phyloP scores from a whole-genome alignment of 2,797 vertebrate genomes.

The Enteromius anoplus region DNA sequence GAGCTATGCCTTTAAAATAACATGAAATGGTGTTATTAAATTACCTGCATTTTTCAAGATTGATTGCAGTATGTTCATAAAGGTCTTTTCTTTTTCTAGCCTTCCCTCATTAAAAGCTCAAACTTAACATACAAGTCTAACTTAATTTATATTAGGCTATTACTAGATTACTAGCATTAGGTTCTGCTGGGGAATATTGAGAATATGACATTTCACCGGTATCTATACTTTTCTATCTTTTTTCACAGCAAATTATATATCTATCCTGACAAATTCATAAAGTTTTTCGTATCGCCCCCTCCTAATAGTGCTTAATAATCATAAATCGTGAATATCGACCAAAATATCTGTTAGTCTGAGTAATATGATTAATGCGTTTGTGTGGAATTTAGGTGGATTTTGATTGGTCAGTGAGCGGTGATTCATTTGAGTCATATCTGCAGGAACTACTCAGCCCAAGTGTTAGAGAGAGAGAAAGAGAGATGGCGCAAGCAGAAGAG shows the following conservation, averaged over 20 bases:
- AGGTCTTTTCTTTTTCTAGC: background rate
- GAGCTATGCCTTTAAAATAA: background rate
- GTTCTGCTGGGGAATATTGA: background rate
- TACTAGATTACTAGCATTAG: background rate
- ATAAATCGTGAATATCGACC: background rate
- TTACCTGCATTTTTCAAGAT: background rate
- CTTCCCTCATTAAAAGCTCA: too few relatives aligned
- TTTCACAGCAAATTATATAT: too few relatives aligned
- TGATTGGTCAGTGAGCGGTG: slow-evolving; percentile 5
- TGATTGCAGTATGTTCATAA: background rate
- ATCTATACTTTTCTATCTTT: too few relatives aligned
- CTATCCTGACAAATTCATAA: too few relatives aligned
- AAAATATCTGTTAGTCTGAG: background rate
- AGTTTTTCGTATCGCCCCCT: background rate
- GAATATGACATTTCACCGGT: too few relatives aligned
- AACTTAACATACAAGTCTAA: background rate
- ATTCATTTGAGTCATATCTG: slow-evolving; percentile 41
- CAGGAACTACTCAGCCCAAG: slow-evolving; percentile 52
- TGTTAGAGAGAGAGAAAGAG: slow-evolving; percentile 43
- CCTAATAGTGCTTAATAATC: background rate
- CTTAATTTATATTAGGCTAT: background rate
- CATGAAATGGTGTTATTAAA: background rate
- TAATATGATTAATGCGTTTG: background rate
- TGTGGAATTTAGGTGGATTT: slow-evolving; percentile 4
- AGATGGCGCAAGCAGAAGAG: background rate